Evolutionary conservation across 2,888 invertebrate species (phyloP), one percentile per base, ranked within the genome.

Genomic region (Tetropium fuscum): DNA sequence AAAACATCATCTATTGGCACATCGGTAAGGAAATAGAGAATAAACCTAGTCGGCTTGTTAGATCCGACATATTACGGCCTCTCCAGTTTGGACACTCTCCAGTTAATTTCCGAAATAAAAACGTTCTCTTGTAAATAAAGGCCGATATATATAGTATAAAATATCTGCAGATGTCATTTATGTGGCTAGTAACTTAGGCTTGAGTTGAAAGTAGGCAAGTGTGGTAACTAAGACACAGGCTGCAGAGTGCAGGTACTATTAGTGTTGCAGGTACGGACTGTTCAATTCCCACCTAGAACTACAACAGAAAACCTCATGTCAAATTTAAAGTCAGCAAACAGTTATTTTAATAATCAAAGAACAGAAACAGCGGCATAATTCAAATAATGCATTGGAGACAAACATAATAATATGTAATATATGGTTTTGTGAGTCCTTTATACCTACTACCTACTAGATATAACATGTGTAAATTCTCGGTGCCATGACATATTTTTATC

Each of bases 161-260:
- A 51, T 57, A 48, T 44, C 36, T 55, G 55, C 45, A 36, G 55
- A 30, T 32, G 55, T 51, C 47, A 45, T 45, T 58, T 49, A 22
- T 45, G 27, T 58, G 58, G 53, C 53, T 53, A 57, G 40, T 49
- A 66, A 66, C 58, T 55, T 63, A 60, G 58, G 64, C 61, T 72
- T 56, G 49, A 49, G 40, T 40, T 64, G 63, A 66, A 68, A 57
- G 68, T 74, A 75, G 78, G 77, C 77, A 77, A 76, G 78, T 77
- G 78, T 77, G 78, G 78, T 76, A 76, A 77, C 77, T 76, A 75
- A 76, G 74, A 77, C 74, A 71, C 74, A 68, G 69, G 71, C 73
- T 75, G 72, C 72, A 71, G 67, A 64, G 70, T 66, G 74, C 75
- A 77, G 78, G 76, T 78, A 78, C 78, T 71, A 70, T 72, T 73